phyloP scores from a whole-genome alignment of 2,113 vertebrate species.

The Xerus inauris region DNA sequence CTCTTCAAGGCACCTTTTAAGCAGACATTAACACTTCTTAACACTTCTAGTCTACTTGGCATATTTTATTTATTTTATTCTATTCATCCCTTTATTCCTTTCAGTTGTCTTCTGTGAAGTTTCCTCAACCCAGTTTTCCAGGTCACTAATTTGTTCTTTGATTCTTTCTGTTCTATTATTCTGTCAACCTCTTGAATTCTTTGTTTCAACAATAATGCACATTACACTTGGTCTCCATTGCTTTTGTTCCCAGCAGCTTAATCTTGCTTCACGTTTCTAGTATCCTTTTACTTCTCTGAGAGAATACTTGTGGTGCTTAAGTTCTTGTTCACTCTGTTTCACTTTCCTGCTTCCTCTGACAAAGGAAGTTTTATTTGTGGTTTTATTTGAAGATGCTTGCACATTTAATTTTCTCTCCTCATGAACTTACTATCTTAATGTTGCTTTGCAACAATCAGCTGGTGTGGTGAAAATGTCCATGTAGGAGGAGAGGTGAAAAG shows the following conservation, averaged over 20 bases:
- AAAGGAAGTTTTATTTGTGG: background rate
- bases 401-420: background rate
- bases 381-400: background rate
- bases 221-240: background rate
- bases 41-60: background rate
- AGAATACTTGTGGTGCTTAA: background rate
- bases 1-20: background rate
- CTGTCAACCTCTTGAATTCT: background rate
- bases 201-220: background rate
- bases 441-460: background rate
- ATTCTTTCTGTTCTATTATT: background rate
- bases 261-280: background rate
- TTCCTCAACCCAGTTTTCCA: background rate
- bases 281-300: background rate
- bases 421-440: background rate
- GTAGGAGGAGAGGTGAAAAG: background rate
- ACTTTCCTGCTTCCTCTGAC: background rate
- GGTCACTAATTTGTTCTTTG: background rate
- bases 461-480: background rate
- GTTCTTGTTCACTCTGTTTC: background rate
- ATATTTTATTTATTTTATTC: background rate
- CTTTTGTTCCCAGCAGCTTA: background rate
- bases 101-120: background rate
- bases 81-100: background rate
- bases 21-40: background rate